A percentile compares a stretch with the other conserved stretches of the same genome.
Evolutionary conservation across 2,113 vertebrate genomes (phyloP).

Genomic region (Larimichthys polyactis): DNA sequence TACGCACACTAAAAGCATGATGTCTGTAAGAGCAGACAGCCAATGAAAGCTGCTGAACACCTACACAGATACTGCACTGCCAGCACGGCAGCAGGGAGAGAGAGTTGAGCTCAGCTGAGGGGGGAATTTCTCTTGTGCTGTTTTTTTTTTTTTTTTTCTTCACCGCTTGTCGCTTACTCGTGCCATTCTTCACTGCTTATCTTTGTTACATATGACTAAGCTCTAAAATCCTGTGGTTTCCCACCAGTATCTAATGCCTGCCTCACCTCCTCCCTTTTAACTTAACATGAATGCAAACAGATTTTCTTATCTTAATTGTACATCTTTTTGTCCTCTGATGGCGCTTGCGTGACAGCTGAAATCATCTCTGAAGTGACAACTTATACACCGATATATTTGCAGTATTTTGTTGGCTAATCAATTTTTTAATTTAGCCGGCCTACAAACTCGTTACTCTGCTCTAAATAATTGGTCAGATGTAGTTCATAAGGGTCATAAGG

Average conservation of each 20-base stretch:
- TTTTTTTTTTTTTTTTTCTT: conserved; percentile 30
- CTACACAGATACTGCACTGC: conserved; percentile 72
- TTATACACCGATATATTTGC: conserved; percentile 2
- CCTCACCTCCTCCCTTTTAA: conserved; percentile 24
- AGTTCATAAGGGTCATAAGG: conserved; percentile 39
- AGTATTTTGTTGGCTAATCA: conserved; percentile 2
- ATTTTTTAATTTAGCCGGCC: not conserved
- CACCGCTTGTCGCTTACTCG: conserved; percentile 47
- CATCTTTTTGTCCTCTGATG: conserved; percentile 4
- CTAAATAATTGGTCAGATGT: conserved; percentile 45
- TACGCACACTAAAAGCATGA: conserved; percentile 47
- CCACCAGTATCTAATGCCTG: conserved; percentile 20
- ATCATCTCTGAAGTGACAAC: not conserved
- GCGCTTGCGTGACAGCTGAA: not conserved
- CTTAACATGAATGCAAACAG: conserved; percentile 24
- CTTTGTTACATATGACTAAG: conserved; percentile 57
- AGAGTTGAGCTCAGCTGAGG: conserved; percentile 48
- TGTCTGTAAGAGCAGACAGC: conserved; percentile 57
- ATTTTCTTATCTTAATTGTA: conserved; percentile 4
- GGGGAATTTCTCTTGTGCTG: conserved; percentile 57
- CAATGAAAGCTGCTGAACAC: conserved; percentile 71
- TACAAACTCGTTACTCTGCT: conserved; percentile 13
- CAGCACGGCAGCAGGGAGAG: conserved; percentile 54
- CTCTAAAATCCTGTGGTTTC: conserved; percentile 42
- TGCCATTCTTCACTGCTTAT: conserved; percentile 26